These are phyloP conservation scores for Intellagama lesueurii DNA, from an alignment of 2,797 vertebrate species.

Conservation along the genomic window DNA sequence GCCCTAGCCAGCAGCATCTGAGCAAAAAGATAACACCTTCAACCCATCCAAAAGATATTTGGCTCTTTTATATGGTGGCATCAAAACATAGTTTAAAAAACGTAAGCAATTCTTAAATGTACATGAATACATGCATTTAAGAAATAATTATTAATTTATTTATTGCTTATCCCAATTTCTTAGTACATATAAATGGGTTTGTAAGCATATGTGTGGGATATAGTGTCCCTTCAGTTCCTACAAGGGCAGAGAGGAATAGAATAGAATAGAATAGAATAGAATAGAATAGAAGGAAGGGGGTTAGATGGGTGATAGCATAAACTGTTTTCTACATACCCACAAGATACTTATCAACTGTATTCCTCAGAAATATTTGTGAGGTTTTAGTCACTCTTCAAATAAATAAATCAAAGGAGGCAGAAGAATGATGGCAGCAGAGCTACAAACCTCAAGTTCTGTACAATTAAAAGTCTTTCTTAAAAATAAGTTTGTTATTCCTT, in stretches of 20 bases:
- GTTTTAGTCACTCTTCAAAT: not conserved
- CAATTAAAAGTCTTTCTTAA: not conserved
- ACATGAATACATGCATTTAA: no score
- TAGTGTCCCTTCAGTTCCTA: no score
- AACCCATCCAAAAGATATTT: not conserved
- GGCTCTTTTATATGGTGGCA: not conserved
- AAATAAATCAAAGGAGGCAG: not conserved
- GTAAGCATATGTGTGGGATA: no score
- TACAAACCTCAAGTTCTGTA: not conserved
- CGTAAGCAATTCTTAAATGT: no score
- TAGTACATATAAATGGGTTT: not conserved
- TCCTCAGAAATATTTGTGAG: not conserved
- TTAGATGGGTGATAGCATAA: no score
- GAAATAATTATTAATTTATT: not conserved
- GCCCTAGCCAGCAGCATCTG: not conserved
- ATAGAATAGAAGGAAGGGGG: no score
- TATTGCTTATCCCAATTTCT: not conserved
- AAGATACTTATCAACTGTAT: rapidly evolving
- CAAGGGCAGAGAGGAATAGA: no score
- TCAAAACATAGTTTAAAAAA: no score
- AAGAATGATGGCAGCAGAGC: not conserved
- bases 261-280: no score
- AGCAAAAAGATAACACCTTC: not conserved
- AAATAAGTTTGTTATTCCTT: not conserved
- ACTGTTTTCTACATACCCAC: not conserved